Evolutionary conservation across 1,140 invertebrate genomes (phyloP).

Genomic region (Thrips palmi): DNA sequence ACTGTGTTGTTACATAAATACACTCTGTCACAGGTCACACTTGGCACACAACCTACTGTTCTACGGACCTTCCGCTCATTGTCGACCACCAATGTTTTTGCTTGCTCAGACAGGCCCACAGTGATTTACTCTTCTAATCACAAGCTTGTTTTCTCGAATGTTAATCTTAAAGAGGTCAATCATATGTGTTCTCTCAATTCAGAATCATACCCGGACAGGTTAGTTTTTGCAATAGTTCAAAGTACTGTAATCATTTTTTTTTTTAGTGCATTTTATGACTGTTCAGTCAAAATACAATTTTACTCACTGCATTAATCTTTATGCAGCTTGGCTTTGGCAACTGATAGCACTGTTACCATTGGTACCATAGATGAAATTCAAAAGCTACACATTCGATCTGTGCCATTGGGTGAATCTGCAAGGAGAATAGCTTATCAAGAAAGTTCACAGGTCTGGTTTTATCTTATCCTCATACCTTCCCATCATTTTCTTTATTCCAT

Average conservation of each 20-base stretch:
- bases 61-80: slow-evolving; percentile 79
- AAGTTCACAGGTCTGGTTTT: slow-evolving; percentile 45
- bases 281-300: not conserved
- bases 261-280: slow-evolving; percentile 5
- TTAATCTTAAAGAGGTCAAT: slow-evolving; percentile 94
- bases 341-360: slow-evolving; percentile 83
- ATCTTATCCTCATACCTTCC: slow-evolving; percentile 2
- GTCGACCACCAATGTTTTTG: slow-evolving; percentile 93
- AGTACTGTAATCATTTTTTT: no score
- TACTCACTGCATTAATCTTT: slow-evolving; percentile 3
- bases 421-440: slow-evolving; percentile 90
- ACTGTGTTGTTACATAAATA: not conserved
- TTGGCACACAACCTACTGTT: slow-evolving; percentile 93
- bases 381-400: slow-evolving; percentile 90
- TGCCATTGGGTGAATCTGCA: slow-evolving; percentile 85
- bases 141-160: slow-evolving; percentile 97
- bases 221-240: no score
- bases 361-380: slow-evolving; percentile 99
- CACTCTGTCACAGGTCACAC: slow-evolving; percentile 39
- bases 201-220: slow-evolving; percentile 82
- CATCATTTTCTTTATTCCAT: slow-evolving; percentile 7
- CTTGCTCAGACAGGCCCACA: slow-evolving; percentile 93
- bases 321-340: slow-evolving; percentile 75
- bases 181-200: slow-evolving; percentile 97
- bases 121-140: slow-evolving; percentile 99